Evolutionary conservation across 2,888 invertebrate genomes (phyloP).

Genomic region (Nomada ruficornis): DNA sequence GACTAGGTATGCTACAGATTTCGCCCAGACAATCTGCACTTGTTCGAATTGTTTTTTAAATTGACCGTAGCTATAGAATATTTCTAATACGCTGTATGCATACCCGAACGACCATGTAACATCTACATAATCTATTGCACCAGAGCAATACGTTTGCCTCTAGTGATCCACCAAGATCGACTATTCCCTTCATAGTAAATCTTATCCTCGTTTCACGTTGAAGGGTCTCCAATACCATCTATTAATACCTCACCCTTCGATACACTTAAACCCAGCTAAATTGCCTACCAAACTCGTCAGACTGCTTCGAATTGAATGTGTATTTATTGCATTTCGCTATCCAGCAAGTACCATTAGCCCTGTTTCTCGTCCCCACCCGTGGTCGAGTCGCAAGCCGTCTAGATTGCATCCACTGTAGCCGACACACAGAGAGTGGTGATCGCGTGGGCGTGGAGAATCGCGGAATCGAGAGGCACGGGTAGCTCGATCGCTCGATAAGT

Average conservation of each 20-base stretch:
- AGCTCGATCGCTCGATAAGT: conserved; percentile 59
- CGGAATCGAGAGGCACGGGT: conserved; percentile 41
- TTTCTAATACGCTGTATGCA: too few species aligned
- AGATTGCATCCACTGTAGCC: background rate
- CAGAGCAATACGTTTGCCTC: too few species aligned
- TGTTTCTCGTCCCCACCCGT: background rate
- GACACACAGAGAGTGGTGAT: background rate
- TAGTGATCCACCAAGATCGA: background rate
- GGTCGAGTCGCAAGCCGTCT: background rate
- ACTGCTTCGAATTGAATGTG: conserved; percentile 8
- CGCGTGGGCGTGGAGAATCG: conserved; percentile 53
- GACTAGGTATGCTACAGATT: too few species aligned
- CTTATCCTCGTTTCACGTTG: conserved; percentile 3
- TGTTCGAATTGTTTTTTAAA: background rate
- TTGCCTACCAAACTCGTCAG: background rate
- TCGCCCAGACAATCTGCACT: background rate
- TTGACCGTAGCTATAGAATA: background rate
- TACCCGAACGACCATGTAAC: too few species aligned
- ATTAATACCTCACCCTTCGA: background rate
- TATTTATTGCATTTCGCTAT: conserved; percentile 22
- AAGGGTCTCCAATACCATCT: background rate
- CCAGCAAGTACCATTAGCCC: conserved; percentile 17
- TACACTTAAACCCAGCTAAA: background rate
- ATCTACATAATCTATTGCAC: too few species aligned
- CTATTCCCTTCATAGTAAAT: background rate